These are phyloP conservation scores for Orchesella flavescens DNA, from an alignment of 2,888 invertebrate genomes.

Conservation along the genomic window DNA sequence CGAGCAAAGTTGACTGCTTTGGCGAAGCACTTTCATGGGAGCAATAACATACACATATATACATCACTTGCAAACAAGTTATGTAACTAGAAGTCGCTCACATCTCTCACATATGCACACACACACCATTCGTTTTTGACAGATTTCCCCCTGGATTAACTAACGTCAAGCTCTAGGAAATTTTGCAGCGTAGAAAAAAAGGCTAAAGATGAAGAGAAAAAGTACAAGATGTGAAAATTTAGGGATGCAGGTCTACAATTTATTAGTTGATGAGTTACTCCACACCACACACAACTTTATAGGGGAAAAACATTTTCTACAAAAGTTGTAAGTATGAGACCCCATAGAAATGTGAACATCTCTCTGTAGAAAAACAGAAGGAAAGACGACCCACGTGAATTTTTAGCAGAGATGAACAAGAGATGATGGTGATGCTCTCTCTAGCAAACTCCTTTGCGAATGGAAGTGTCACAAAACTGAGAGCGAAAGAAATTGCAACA, in stretches of 20 bases:
- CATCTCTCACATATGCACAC: not conserved
- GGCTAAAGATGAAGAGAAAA: not conserved
- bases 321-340: too few species aligned
- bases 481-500: too few species aligned
- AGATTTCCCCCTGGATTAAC: conserved; percentile 45
- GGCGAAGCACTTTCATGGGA: conserved; percentile 14
- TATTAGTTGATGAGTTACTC: conserved; percentile 5
- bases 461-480: too few species aligned
- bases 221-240: not conserved
- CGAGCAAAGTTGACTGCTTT: not conserved
- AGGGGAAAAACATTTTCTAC: too few species aligned
- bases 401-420: too few species aligned
- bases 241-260: not conserved
- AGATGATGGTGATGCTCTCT: too few species aligned
- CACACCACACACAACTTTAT: too few species aligned
- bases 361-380: too few species aligned
- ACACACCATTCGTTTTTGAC: conserved; percentile 5
- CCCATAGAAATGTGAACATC: too few species aligned
- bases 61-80: not conserved
- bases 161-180: conserved; percentile 1
- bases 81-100: not conserved
- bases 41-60: not conserved
- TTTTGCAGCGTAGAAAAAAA: not conserved
- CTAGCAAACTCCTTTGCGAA: too few species aligned
- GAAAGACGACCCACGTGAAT: too few species aligned